Percentiles rank a stretch among this genome's conserved stretches.
These are phyloP conservation scores for Dendrolimus punctatus DNA, from an alignment of 1,140 invertebrate species.

Conservation along the genomic window DNA sequence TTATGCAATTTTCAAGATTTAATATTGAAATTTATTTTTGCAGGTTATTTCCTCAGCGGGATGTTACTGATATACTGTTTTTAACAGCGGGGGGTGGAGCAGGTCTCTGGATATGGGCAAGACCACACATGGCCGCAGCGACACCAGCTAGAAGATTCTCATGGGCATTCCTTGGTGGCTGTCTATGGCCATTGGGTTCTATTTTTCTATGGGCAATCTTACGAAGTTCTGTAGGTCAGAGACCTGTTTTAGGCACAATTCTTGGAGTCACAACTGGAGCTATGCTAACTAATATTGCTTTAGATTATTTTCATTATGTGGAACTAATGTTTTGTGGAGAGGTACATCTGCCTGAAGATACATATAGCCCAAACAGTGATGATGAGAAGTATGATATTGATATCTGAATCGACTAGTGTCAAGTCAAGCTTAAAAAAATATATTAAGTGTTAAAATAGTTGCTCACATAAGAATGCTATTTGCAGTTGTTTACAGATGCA, in stretches of 20 bases:
- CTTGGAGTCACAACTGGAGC: constrained; percentile 59
- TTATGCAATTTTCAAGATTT: too few relatives aligned
- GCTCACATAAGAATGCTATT: too few relatives aligned
- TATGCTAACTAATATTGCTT: constrained; percentile 63
- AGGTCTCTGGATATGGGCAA: constrained; percentile 63
- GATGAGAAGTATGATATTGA: constrained; percentile 71
- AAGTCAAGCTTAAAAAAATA: too few relatives aligned
- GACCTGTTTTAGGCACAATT: constrained; percentile 55
- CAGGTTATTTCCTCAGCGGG: constrained; percentile 61
- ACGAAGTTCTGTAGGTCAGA: constrained; percentile 59
- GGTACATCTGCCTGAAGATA: constrained; percentile 54
- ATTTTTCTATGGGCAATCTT: constrained; percentile 68
- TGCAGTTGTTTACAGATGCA: neutral
- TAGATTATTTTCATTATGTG: constrained; percentile 69
- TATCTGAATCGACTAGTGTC: constrained; percentile 28
- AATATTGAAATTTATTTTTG: constrained; percentile 16
- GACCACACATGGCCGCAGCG: constrained; percentile 67
- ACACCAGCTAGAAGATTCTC: constrained; percentile 59
- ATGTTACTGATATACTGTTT: constrained; percentile 65
- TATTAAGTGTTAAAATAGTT: too few relatives aligned
- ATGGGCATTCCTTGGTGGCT: constrained; percentile 66
- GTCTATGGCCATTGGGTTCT: constrained; percentile 62
- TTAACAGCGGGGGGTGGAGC: constrained; percentile 59
- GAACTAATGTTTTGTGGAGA: constrained; percentile 67
- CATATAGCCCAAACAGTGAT: constrained; percentile 63